Percentiles rank a stretch among this genome's conserved stretches.
Conservation (phyloP, 2,797 vertebrate genomes). For the Hypotaenidia okinawae region DNA sequence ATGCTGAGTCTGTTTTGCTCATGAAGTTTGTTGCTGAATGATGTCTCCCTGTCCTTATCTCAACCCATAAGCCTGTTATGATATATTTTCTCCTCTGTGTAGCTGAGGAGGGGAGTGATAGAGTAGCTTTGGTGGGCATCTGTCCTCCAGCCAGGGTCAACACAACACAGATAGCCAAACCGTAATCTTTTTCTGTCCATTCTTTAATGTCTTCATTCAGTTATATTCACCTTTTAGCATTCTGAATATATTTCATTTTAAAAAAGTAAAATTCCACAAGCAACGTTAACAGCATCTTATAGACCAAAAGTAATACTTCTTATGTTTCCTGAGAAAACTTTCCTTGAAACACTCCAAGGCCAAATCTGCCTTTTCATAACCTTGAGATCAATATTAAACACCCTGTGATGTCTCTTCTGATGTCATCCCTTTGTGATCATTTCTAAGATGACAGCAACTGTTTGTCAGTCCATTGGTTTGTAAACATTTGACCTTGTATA, state of each 20-base stretch:
- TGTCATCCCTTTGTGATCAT: background rate
- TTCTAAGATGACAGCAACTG: background rate
- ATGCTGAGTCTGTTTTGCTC: too few species aligned
- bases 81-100: too few species aligned
- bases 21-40: too few species aligned
- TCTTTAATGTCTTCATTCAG: background rate
- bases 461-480: background rate
- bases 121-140: too few species aligned
- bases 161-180: background rate
- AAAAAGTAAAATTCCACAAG: background rate
- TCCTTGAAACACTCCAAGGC: background rate
- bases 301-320: background rate
- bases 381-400: background rate
- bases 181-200: background rate
- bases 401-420: background rate
- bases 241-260: background rate
- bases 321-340: background rate
- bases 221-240: background rate
- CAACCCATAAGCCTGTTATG: too few species aligned
- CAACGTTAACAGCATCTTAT: accelerated
- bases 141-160: too few species aligned
- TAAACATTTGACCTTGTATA: background rate
- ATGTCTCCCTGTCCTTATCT: too few species aligned
- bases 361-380: background rate
- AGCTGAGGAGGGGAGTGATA: too few species aligned